Evolutionary conservation across 2,797 vertebrate genomes (phyloP), one percentile per base, ranked within the genome.

Genomic region (Cichlasoma orientale): DNA sequence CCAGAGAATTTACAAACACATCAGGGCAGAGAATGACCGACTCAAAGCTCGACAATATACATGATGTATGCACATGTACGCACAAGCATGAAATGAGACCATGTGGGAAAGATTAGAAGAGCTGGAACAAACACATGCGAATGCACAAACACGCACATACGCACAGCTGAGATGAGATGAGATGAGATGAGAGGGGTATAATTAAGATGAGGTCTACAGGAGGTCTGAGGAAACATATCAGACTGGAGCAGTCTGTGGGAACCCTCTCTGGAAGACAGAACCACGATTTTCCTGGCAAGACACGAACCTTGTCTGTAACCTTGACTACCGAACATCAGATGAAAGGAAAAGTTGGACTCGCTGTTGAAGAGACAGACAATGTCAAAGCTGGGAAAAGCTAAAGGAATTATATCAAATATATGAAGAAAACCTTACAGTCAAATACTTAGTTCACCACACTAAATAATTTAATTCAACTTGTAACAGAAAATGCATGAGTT

Each of bases 101-200:
- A 93, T 90, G 85, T 90, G 92, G 92, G 79, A 91, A 79, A 87
- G 79, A 91, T 92, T 92, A 16, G 77, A 83, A 81, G 77, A 83
- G 71, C 82, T 88, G 84, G 71, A 91, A 89, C 68, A 91, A 87
- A 88, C 88, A 84, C 74, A 89, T 72, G 63, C 33, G 82, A 47
- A 58, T 11, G 4, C 75, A 85, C 79, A 75, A 31, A 83, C 72
- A 79, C 56, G 59, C 75, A 76, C 72, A 76, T 44, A 83, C 72
- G 83, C 79, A 66, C 57, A 78, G 76, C 77, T 81, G 76, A 88
- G 82, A 87, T 75, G 75, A 90, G 86, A 88, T 83, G 88, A 83
- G 80, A 88, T 75, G 73, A 90, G 83, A 88, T 83, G 88, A 84
- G 81, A 88, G 59, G 56, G 77, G 29, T 79, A 78, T 88, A 86